These are phyloP conservation scores for Conger conger DNA, from an alignment of 2,113 vertebrate genomes.

Conservation along the genomic window DNA sequence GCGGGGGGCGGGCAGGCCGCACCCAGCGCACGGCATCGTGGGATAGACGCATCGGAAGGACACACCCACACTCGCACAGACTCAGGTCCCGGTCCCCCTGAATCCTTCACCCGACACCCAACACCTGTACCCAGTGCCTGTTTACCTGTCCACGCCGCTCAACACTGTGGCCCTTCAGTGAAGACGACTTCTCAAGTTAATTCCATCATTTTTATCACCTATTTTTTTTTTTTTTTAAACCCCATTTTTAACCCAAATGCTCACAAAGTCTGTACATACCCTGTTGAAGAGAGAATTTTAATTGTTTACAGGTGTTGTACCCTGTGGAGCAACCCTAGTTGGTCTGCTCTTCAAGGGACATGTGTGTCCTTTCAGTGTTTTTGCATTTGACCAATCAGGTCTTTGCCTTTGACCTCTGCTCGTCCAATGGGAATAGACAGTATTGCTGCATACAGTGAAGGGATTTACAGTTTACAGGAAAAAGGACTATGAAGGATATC, in stretches of 20 bases:
- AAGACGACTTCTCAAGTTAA: not conserved
- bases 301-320: slow-evolving; percentile 51
- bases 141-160: not conserved
- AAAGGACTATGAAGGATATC: not conserved
- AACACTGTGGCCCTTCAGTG: not conserved
- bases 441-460: not conserved
- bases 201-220: not conserved
- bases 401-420: not conserved
- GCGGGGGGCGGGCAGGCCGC: not conserved
- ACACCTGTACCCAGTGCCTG: slow-evolving; percentile 23
- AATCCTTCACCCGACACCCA: not conserved
- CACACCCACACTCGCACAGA: slow-evolving; percentile 16
- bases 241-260: not conserved
- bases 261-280: not conserved
- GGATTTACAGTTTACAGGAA: not conserved
- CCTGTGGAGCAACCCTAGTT: slow-evolving; percentile 40
- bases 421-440: not conserved
- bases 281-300: slow-evolving; percentile 16
- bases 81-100: not conserved
- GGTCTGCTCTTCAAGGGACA: slow-evolving; percentile 19
- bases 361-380: slow-evolving; percentile 32
- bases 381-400: not conserved
- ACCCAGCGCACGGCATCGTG: no score
- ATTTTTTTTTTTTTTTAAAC: not conserved
- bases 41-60: not conserved